These are phyloP conservation scores for Thymallus thymallus DNA, from an alignment of 2,113 vertebrate species.

Conservation along the genomic window DNA sequence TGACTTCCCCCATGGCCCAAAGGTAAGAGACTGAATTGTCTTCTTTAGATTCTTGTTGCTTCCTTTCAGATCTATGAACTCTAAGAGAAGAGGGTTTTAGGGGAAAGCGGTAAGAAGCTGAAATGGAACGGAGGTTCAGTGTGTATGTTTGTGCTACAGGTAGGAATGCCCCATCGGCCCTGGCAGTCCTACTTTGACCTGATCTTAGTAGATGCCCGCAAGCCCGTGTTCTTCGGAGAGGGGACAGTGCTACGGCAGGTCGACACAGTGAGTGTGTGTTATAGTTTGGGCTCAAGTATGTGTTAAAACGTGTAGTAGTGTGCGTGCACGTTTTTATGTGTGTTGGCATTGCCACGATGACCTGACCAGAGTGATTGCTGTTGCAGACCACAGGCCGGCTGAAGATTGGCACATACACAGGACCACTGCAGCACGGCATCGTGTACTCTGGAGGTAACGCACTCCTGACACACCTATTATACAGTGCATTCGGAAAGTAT, in stretches of 20 bases:
- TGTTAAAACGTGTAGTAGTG: neutral
- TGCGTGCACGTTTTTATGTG: neutral
- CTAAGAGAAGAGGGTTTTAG: too few relatives aligned
- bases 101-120: too few relatives aligned
- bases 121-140: neutral
- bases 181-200: constrained; percentile 99
- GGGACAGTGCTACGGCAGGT: constrained; percentile 94
- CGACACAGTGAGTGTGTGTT: constrained; percentile 86
- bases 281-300: neutral
- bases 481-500: too few relatives aligned
- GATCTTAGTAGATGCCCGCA: constrained; percentile 95
- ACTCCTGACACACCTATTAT: neutral
- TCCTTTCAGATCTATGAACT: too few relatives aligned
- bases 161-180: constrained; percentile 81
- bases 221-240: constrained; percentile 95
- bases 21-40: constrained; percentile 73
- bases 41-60: neutral
- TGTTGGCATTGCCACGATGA: neutral
- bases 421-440: constrained; percentile 93
- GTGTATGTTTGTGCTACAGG: constrained; percentile 46
- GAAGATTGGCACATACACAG: constrained; percentile 98
- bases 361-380: neutral
- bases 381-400: constrained; percentile 89
- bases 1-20: constrained; percentile 93
- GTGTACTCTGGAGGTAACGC: constrained; percentile 95